Evolutionary conservation across 2,888 invertebrate genomes (phyloP).

Genomic region (Dryadula phaetusa): DNA sequence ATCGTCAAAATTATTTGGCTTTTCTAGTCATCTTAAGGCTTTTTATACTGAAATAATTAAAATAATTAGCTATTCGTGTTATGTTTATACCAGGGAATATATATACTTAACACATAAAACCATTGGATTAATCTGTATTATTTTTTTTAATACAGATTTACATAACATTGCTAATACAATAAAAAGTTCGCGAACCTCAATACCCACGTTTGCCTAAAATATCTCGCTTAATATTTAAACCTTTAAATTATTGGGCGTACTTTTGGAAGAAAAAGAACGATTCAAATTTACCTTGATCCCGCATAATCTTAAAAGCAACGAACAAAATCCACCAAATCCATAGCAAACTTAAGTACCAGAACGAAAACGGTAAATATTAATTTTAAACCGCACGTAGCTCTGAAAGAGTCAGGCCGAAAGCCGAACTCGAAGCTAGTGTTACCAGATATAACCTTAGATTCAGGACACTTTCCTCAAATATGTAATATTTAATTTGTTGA

Average conservation of each 20-base stretch:
- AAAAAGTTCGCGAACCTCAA: too few species aligned
- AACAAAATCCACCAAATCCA: slow-evolving; percentile 42
- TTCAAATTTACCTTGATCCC: slow-evolving; percentile 29
- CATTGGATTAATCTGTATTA: too few species aligned
- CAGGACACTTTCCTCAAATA: not conserved
- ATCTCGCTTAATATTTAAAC: not conserved
- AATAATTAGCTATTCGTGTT: not conserved
- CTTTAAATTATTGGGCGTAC: slow-evolving; percentile 10
- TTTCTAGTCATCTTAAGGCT: not conserved
- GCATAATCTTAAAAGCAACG: slow-evolving; percentile 41
- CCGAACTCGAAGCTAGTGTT: not conserved
- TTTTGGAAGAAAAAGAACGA: slow-evolving; percentile 25
- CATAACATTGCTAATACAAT: not conserved
- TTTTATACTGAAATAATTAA: slow-evolving; percentile 1
- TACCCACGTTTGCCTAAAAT: slow-evolving; percentile 1
- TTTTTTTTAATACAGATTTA: not conserved
- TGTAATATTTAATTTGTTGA: too few species aligned
- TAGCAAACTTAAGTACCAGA: slow-evolving; percentile 39
- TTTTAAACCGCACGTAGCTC: slow-evolving; percentile 49
- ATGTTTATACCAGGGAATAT: too few species aligned
- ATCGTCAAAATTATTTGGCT: slow-evolving; percentile 1
- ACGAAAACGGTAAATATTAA: slow-evolving; percentile 46
- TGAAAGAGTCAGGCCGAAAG: slow-evolving; percentile 21
- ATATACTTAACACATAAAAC: not conserved
- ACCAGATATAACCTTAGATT: not conserved